Evolutionary conservation across 1,140 invertebrate genomes (phyloP).

Genomic region (Mizuhopecten yessoensis): DNA sequence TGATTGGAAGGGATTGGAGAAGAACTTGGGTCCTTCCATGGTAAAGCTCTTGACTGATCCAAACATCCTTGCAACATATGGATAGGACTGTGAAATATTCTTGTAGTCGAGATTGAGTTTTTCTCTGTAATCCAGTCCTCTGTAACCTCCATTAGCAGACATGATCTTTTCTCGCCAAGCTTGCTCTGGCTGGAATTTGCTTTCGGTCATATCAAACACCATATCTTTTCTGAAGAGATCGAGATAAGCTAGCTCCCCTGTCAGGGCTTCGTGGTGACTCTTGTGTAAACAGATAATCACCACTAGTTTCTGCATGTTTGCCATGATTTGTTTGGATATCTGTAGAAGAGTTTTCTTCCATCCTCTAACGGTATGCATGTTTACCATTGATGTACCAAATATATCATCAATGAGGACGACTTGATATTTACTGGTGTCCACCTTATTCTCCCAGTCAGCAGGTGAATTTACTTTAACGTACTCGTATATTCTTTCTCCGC

Average conservation of each 20-base stretch:
- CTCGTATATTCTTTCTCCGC: constrained; percentile 30
- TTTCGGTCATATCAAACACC: constrained; percentile 47
- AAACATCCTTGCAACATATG: constrained; percentile 48
- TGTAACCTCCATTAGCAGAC: constrained; percentile 27
- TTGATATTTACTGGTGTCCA: constrained; percentile 55
- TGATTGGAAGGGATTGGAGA: constrained; percentile 53
- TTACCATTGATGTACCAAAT: constrained; percentile 55
- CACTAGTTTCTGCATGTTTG: constrained; percentile 50
- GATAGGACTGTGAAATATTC: neutral
- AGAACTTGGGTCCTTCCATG: constrained; percentile 60
- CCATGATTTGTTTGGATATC: constrained; percentile 44
- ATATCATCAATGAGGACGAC: constrained; percentile 61
- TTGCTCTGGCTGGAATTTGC: constrained; percentile 39
- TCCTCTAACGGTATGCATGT: constrained; percentile 48
- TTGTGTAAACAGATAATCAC: constrained; percentile 56
- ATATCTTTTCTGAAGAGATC: constrained; percentile 44
- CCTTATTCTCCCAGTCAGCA: constrained; percentile 58
- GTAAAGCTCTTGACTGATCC: constrained; percentile 56
- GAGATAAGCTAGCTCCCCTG: constrained; percentile 41
- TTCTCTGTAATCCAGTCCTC: constrained; percentile 34
- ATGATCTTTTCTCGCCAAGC: neutral
- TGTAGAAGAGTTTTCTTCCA: constrained; percentile 57
- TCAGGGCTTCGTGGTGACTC: constrained; percentile 56
- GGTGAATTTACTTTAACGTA: constrained; percentile 54
- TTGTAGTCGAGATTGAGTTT: constrained; percentile 22